phyloP scores from a whole-genome alignment of 1,140 invertebrate species.

The Pemphigus obesinymphae region DNA sequence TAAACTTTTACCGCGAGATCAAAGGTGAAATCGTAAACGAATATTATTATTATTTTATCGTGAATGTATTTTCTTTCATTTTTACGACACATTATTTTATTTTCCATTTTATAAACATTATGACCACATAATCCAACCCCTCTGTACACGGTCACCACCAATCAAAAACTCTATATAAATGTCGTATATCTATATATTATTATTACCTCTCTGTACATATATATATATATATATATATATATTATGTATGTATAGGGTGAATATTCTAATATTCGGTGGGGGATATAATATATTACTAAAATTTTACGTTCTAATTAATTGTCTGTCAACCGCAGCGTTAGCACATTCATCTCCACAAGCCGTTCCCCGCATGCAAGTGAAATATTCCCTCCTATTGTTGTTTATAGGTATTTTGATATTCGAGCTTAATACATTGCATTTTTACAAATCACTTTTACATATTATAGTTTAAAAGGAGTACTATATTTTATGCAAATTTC shows the following conservation, averaged over 20 bases:
- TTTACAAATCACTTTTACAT: slow-evolving; percentile 9
- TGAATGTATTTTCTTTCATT: background rate
- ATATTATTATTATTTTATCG: background rate
- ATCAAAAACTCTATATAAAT: background rate
- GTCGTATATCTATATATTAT: background rate
- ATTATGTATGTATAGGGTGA: background rate
- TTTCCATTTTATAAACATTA: background rate
- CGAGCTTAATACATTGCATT: background rate
- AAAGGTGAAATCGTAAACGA: too few species aligned
- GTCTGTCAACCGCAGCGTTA: slow-evolving; percentile 29
- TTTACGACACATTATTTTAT: background rate
- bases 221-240: too few species aligned
- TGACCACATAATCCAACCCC: background rate
- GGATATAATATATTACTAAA: slow-evolving; percentile 4
- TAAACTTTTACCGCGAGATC: too few species aligned
- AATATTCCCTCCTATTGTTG: slow-evolving; percentile 6
- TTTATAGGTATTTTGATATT: background rate
- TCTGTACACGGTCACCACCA: background rate
- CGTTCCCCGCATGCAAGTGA: slow-evolving; percentile 1
- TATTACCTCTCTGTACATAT: background rate
- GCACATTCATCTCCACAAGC: slow-evolving; percentile 24
- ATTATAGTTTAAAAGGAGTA: too few species aligned
- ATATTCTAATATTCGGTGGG: slow-evolving; percentile 14
- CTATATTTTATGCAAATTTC: too few species aligned
- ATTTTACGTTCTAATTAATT: slow-evolving; percentile 31